These are phyloP conservation scores for Agrotis segetum DNA, from an alignment of 2,888 invertebrate species.

Conservation along the genomic window DNA sequence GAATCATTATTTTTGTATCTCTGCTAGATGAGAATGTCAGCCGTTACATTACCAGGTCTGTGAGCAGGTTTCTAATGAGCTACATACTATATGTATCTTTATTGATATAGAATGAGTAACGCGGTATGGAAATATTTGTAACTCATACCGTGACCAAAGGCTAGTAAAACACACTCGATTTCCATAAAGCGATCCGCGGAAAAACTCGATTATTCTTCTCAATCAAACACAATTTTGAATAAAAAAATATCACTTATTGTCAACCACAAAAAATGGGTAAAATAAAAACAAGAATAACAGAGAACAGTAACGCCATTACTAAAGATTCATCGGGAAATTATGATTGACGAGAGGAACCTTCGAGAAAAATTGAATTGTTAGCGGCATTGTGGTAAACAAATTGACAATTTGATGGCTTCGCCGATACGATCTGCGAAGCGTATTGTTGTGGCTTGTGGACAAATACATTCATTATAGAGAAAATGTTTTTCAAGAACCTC, in stretches of 20 bases:
- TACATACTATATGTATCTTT: conserved; percentile 4
- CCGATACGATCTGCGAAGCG: conserved; percentile 25
- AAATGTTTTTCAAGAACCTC: conserved; percentile 13
- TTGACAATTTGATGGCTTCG: conserved; percentile 44
- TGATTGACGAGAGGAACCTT: conserved; percentile 46
- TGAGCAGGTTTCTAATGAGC: conserved; percentile 45
- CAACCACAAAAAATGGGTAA: conserved; percentile 1
- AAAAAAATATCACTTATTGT: conserved; percentile 24
- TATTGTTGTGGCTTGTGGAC: conserved; percentile 34
- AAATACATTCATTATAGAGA: conserved; percentile 26
- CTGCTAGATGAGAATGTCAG: conserved; percentile 36
- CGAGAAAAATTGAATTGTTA: conserved; percentile 46
- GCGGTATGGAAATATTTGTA: conserved; percentile 41
- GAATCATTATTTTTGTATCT: conserved; percentile 37
- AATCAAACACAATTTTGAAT: conserved; percentile 18
- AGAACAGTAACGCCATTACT: conserved; percentile 45
- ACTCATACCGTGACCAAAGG: conserved; percentile 23
- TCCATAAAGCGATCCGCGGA: conserved; percentile 8
- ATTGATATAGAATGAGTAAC: conserved; percentile 40
- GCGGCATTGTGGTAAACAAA: conserved; percentile 43
- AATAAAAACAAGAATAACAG: conserved; percentile 28
- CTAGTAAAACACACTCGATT: conserved; percentile 19
- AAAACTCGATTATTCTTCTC: neutral
- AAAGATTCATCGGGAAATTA: conserved; percentile 50
- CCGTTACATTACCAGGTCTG: conserved; percentile 33